A percentile compares a stretch with the other conserved stretches of the same genome.
phyloP scores from a whole-genome alignment of 2,888 invertebrate species.

The Noctua janthina region DNA sequence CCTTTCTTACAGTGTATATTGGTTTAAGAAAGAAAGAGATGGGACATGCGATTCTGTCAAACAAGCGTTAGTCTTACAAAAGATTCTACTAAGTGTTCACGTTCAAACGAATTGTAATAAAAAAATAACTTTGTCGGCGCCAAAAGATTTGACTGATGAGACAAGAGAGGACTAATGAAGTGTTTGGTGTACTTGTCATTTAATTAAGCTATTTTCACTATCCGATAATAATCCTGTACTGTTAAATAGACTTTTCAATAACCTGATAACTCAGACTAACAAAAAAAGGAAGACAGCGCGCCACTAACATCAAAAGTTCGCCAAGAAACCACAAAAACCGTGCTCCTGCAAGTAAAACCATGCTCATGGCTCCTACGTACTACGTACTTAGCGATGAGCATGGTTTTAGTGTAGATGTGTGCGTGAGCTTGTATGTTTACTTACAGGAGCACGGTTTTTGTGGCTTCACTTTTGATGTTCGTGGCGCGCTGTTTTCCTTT shows the following conservation, averaged over 20 bases:
- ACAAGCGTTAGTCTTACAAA: constrained; percentile 52
- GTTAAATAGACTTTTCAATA: neutral
- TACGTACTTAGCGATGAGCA: no score
- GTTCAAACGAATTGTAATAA: neutral
- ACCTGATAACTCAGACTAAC: neutral
- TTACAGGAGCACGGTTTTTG: no score
- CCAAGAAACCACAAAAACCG: no score
- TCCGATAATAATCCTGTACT: neutral
- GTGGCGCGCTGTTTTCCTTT: no score
- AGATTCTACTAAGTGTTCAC: constrained; percentile 52
- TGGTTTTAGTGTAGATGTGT: no score
- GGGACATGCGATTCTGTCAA: constrained; percentile 55
- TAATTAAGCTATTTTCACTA: neutral
- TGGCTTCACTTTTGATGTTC: no score
- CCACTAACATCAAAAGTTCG: no score
- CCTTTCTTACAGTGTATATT: constrained; percentile 52
- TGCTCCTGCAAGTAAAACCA: no score
- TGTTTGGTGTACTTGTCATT: neutral
- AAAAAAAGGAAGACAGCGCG: no score
- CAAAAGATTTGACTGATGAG: neutral
- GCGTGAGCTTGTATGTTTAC: no score
- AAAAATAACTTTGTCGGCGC: neutral
- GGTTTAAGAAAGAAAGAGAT: constrained; percentile 53
- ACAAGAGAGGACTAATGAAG: neutral
- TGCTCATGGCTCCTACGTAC: no score